phyloP scores from a whole-genome alignment of 2,797 vertebrate species.

The Eutrigla gurnardus region DNA sequence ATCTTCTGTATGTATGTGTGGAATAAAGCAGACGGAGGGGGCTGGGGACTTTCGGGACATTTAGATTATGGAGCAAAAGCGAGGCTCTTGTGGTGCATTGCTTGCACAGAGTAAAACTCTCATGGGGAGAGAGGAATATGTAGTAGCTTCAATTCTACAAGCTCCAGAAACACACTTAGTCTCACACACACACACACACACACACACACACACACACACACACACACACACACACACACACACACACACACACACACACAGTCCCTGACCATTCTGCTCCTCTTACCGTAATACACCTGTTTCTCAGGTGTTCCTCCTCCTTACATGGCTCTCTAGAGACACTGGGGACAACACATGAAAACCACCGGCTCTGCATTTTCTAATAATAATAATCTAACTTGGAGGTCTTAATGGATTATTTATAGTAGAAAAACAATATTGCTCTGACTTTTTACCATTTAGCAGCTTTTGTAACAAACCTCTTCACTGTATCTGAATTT shows the following conservation, averaged over 20 bases:
- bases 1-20: constrained; percentile 1
- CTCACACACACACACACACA: constrained; percentile 29
- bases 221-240: constrained; percentile 32
- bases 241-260: constrained; percentile 25
- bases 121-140: constrained; percentile 17
- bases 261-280: constrained; percentile 19
- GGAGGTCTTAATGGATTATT: neutral
- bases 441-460: neutral
- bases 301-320: constrained; percentile 15
- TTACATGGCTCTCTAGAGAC: constrained; percentile 1
- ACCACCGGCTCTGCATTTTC: constrained; percentile 10
- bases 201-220: constrained; percentile 26
- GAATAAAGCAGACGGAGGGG: constrained; percentile 1
- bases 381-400: constrained; percentile 2
- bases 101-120: constrained; percentile 24
- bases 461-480: neutral
- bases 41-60: constrained; percentile 31
- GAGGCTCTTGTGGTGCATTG: constrained; percentile 1
- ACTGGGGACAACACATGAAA: constrained; percentile 14
- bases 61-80: constrained; percentile 37
- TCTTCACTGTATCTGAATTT: neutral
- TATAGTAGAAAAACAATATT: constrained; percentile 1
- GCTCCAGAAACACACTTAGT: constrained; percentile 35
- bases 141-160: constrained; percentile 25
- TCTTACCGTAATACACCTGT: constrained; percentile 26